Conservation (phyloP, 2,797 vertebrate species). For the Thalassophryne amazonica region DNA sequence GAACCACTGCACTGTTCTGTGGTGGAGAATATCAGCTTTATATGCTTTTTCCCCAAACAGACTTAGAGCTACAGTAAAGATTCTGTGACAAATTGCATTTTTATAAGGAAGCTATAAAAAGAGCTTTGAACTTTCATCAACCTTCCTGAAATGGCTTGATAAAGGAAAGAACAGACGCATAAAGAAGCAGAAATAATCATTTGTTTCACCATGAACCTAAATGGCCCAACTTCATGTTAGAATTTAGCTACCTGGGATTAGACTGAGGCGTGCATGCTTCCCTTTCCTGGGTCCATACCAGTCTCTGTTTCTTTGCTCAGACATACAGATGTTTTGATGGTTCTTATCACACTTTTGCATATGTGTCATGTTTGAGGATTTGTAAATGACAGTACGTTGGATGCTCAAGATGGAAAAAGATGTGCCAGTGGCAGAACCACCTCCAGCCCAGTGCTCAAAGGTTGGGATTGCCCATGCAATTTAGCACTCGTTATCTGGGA, state of each 20-base stretch:
- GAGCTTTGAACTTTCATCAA: conserved; percentile 39
- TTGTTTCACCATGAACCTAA: conserved; percentile 29
- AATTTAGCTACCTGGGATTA: conserved; percentile 37
- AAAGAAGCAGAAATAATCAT: conserved; percentile 45
- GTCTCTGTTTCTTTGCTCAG: no score
- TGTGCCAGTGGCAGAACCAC: no score
- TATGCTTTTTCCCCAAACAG: conserved; percentile 5
- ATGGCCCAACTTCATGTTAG: conserved; percentile 16
- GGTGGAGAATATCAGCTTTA: conserved; percentile 11
- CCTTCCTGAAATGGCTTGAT: conserved; percentile 37
- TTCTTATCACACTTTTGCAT: no score
- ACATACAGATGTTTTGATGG: no score
- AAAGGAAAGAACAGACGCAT: conserved; percentile 30
- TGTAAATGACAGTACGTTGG: no score
- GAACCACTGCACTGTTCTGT: not conserved
- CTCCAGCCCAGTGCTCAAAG: no score
- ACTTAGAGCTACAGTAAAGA: conserved; percentile 23
- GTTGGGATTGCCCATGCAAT: no score
- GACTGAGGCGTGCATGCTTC: no score
- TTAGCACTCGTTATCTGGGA: no score
- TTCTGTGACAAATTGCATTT: conserved; percentile 54
- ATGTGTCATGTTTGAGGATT: no score
- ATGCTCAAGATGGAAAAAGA: no score
- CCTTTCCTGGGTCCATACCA: no score
- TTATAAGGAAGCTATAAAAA: conserved; percentile 42